Base-by-base conservation (phyloP, 2,888 invertebrate genomes). In the Hipparchia semele region DNA sequence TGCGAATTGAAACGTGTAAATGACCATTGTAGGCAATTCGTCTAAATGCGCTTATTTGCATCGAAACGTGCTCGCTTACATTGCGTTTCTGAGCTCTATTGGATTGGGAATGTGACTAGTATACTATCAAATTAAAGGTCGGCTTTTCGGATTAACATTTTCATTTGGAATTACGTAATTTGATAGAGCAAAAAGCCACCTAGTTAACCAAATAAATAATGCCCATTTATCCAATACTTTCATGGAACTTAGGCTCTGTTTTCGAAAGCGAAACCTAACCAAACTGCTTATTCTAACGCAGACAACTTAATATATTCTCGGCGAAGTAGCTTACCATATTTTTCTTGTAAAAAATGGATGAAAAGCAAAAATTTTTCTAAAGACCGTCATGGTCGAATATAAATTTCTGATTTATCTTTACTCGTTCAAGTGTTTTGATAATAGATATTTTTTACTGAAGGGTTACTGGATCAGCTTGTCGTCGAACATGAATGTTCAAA, bases 41-140 rank as follows among this genome's bases (percentile, higher is more conserved):
- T 83, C 84, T 87, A 88, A 91, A 89, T 86, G 89, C 83, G 86
- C 87, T 85, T 90, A 91, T 91, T 91, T 90, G 89, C 89, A 89
- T 87, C 82, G 84, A 85, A 90, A 90, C 88, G 87, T 88, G 87
- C 86, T 86, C 79, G 82, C 83, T 83, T 84, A 84, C 86, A 85
- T 86, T 86, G 83, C 85, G 84, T 80, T 81, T 79, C 79, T 79
- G 80, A 83, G 80, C 81, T 79, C 80, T 80, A 82, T 83, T 76
- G 81, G 81, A 77, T 79, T 79, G 78, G 83, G 82, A 84, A 87
- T 87, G 84, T 79, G 80, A 79, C 78, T 79, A 81, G 80, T 82
- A 82, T 56, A 61, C 49, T 54, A 53, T 62, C 39, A 51, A 53
- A 60, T 62, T 53, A 33, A 61, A 60, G 39, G 61, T n/a, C 61